A percentile compares a stretch with the other conserved stretches of the same genome.
Conservation (phyloP, 2,888 invertebrate genomes). For the Drosophila stalkeri region DNA sequence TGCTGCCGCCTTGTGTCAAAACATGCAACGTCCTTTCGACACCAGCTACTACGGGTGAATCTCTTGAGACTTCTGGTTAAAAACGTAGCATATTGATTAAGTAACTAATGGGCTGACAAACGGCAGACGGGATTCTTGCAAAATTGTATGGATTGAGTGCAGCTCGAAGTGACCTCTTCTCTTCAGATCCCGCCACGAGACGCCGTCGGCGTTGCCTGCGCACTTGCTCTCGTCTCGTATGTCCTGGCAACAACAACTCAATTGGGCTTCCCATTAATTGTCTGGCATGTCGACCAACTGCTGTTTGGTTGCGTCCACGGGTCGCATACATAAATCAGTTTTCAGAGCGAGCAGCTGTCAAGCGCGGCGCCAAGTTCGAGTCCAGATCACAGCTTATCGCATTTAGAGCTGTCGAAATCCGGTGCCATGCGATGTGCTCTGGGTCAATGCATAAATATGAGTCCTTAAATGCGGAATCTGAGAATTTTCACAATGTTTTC, state of each 20-base stretch:
- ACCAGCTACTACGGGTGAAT: slow-evolving; percentile 10
- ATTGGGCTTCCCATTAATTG: slow-evolving; percentile 72
- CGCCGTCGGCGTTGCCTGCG: slow-evolving; percentile 35
- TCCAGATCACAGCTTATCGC: slow-evolving; percentile 18
- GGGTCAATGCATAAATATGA: neutral
- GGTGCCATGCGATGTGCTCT: neutral
- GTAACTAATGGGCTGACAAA: slow-evolving; percentile 61
- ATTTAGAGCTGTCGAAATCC: neutral
- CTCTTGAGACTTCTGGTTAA: slow-evolving; percentile 62
- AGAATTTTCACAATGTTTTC: neutral
- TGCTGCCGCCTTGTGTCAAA: slow-evolving; percentile 69
- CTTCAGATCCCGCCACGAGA: slow-evolving; percentile 24
- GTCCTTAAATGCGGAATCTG: neutral
- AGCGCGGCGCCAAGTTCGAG: slow-evolving; percentile 59
- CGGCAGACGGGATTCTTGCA: slow-evolving; percentile 22
- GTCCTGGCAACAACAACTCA: slow-evolving; percentile 63
- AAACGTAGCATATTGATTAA: slow-evolving; percentile 70
- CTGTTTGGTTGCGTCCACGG: slow-evolving; percentile 53
- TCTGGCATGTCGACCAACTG: slow-evolving; percentile 62
- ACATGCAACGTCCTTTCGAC: slow-evolving; percentile 47
- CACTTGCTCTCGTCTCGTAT: slow-evolving; percentile 25
- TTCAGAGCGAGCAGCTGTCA: slow-evolving; percentile 47
- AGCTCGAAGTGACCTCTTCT: slow-evolving; percentile 34
- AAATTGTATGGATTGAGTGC: slow-evolving; percentile 13
- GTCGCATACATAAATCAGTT: slow-evolving; percentile 62